phyloP scores from a whole-genome alignment of 92 coral and sea anemone species.

The Heliopora coerulea region DNA sequence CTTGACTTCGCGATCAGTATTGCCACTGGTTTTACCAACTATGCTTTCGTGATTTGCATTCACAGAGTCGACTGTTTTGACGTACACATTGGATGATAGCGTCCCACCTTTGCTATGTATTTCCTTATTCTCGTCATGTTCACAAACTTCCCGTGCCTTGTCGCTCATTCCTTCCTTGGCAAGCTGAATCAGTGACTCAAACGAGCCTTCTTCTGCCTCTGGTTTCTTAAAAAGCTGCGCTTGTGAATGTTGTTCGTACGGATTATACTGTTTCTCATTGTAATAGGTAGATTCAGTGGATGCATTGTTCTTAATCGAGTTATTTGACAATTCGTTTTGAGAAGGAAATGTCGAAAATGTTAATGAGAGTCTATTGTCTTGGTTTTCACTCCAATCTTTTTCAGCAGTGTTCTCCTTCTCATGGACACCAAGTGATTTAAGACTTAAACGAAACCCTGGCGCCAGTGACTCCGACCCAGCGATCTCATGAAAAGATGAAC shows the following conservation, averaged over 20 bases:
- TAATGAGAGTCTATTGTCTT: too few relatives aligned
- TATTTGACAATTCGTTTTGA: too few relatives aligned
- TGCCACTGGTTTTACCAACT: background rate
- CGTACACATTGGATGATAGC: too few relatives aligned
- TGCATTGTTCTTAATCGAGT: too few relatives aligned
- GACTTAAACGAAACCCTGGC: conserved; percentile 6
- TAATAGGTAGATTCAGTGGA: background rate
- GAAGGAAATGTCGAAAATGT: too few relatives aligned
- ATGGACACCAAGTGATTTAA: conserved; percentile 18
- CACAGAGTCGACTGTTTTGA: background rate
- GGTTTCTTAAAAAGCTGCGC: background rate
- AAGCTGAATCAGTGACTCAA: conserved; percentile 15
- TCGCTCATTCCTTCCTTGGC: conserved; percentile 35
- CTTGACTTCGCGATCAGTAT: too few relatives aligned
- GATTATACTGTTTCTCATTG: background rate
- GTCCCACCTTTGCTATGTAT: background rate
- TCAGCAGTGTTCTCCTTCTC: background rate
- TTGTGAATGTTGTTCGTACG: background rate
- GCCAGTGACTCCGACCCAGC: background rate
- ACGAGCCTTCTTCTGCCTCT: background rate
- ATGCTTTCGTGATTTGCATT: background rate
- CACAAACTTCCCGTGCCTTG: conserved; percentile 3
- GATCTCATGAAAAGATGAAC: conserved; percentile 33
- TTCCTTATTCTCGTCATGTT: background rate
- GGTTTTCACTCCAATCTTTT: too few relatives aligned